Base-by-base conservation (phyloP, 2,113 vertebrate species). In the Pholis gunnellus region DNA sequence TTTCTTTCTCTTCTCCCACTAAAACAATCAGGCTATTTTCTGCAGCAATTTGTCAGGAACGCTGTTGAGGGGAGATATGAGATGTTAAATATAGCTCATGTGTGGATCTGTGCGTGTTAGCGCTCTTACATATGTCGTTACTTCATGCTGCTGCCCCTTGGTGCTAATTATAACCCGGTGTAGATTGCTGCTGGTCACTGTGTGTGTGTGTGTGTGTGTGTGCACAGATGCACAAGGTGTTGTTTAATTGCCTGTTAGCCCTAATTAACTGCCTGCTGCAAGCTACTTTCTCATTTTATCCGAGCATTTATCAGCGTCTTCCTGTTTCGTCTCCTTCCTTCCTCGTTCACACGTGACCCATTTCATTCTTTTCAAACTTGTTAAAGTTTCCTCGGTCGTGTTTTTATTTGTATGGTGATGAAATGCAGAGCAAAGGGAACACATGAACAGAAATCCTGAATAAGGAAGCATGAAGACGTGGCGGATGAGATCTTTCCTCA, bases 1-100 rank as follows among this genome's bases (percentile, higher is more conserved):
- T 87, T 22, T 74, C 36, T 38, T 7, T 4, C 87, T 82, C 48
- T 56, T 73, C 73, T 27, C 64, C 22, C 20, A 7, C 66, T 86
- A 70, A 91, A 93, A 94, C 94, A 95, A 94, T 95, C 72, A 82
- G 65, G 86, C 89, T 94, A 93, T 95, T 95, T 94, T 92, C 83
- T 93, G 81, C 77, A 4, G 22, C 83, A 75, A 82, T 91, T 86
- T 78, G 81, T 87, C 88, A 88, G 88, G 89, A 92, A 88, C 75
- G 82, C 83, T 84, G 82, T 68, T 67, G 83, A 87, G 72, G 71
- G 72, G 27, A 84, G 88, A 92, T 88, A 86, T 64, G 88, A 84
- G 78, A 1, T 25, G 78, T 87, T 93, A 93, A 92, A 90, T 91
- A 87, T 94, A 92, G 82, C 64, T 66, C 54, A 4, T 70, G 70